phyloP scores from a whole-genome alignment of 2,888 invertebrate genomes.

The Dione vanillae region DNA sequence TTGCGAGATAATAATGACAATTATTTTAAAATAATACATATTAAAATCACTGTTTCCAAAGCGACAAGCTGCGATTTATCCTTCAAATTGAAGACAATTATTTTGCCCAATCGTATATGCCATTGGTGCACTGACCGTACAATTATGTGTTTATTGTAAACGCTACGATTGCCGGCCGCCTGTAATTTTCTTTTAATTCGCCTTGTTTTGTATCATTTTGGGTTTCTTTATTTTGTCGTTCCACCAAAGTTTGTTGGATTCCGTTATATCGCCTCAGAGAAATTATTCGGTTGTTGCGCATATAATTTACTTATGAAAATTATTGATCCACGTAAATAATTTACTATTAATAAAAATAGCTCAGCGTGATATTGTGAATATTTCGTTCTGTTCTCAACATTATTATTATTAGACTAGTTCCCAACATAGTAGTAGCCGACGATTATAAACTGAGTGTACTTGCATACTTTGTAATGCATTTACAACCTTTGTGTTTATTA shows the following conservation, averaged over 20 bases:
- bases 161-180: conserved; percentile 80
- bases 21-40: conserved; percentile 46
- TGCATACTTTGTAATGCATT: conserved; percentile 48
- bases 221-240: conserved; percentile 75
- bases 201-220: conserved; percentile 81
- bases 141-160: conserved; percentile 86
- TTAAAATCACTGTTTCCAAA: conserved; percentile 49
- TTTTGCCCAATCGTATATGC: conserved; percentile 76
- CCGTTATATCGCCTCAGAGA: conserved; percentile 41
- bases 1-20: conserved; percentile 34
- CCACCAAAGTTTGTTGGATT: conserved; percentile 66
- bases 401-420: conserved; percentile 13
- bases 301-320: conserved; percentile 29
- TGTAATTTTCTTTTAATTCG: conserved; percentile 84
- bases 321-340: not conserved
- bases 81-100: conserved; percentile 68
- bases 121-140: conserved; percentile 80
- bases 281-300: conserved; percentile 26
- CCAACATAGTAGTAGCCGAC: conserved; percentile 19
- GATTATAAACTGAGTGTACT: conserved; percentile 26
- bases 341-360: not conserved
- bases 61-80: conserved; percentile 64
- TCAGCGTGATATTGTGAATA: not conserved
- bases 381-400: not conserved
- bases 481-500: conserved; percentile 64